Evolutionary conservation across 2,888 invertebrate genomes (phyloP).

Genomic region (Perizoma affinitatum): DNA sequence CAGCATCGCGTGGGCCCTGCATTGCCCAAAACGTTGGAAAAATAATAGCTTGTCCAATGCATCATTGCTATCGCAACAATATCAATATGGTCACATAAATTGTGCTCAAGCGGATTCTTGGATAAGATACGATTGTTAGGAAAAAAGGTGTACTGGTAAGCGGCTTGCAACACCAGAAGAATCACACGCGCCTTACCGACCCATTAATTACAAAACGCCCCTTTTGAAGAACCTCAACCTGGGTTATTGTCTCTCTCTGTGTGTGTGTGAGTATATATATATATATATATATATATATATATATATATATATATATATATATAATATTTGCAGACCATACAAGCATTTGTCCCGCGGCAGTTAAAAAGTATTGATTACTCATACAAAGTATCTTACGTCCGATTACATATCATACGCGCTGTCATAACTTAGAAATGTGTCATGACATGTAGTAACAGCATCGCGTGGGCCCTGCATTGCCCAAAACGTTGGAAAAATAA

Average conservation of each 20-base stretch:
- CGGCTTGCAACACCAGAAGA: no score
- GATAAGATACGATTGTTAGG: constrained; percentile 1
- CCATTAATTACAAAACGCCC: no score
- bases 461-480: constrained; percentile 36
- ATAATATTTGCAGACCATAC: no score
- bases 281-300: no score
- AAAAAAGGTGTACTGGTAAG: no score
- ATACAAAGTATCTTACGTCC: constrained; percentile 14
- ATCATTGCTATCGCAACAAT: constrained; percentile 29
- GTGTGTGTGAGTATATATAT: no score
- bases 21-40: constrained; percentile 36
- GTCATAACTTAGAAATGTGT: constrained; percentile 27
- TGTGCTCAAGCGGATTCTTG: constrained; percentile 13
- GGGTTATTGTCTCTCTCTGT: no score
- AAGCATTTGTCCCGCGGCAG: no score
- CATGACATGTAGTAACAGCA: constrained; percentile 34
- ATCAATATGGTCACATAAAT: constrained; percentile 11
- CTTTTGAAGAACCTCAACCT: no score
- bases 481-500: constrained; percentile 36
- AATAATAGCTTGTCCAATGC: constrained; percentile 34
- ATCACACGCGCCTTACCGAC: no score
- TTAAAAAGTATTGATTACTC: no score
- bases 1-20: constrained; percentile 33
- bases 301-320: no score
- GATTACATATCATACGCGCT: constrained; percentile 25